Conservation (phyloP, 2,113 vertebrate species). For the Psittacus erithacus region DNA sequence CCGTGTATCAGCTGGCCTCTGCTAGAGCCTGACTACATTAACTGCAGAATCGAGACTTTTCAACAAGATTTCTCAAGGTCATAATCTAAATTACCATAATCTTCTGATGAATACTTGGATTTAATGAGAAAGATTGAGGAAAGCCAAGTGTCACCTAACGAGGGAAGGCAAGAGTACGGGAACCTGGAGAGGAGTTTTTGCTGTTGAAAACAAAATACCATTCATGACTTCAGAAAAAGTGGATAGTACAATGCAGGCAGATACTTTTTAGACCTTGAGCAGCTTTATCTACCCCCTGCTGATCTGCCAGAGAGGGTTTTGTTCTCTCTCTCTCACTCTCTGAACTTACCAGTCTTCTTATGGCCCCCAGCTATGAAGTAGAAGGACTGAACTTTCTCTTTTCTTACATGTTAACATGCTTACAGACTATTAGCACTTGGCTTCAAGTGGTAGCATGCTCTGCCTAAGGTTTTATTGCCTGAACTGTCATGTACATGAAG, state of each 20-base stretch:
- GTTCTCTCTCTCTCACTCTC: conserved; percentile 15
- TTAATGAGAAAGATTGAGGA: background rate
- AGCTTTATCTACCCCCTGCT: conserved; percentile 11
- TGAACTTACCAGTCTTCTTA: background rate
- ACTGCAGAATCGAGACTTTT: background rate
- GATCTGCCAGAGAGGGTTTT: conserved; percentile 16
- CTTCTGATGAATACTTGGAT: background rate
- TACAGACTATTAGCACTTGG: background rate
- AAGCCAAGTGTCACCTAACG: background rate
- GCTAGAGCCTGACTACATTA: background rate
- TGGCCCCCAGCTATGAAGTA: background rate
- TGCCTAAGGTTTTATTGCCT: background rate
- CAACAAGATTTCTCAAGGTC: background rate
- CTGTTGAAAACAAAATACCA: background rate
- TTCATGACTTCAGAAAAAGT: background rate
- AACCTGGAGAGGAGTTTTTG: background rate
- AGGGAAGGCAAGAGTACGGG: background rate
- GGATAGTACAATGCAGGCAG: background rate
- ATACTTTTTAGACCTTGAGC: background rate
- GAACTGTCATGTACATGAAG: background rate
- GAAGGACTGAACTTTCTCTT: background rate
- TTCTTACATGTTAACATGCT: background rate
- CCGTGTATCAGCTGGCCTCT: background rate
- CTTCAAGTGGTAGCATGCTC: background rate
- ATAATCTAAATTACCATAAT: background rate